Percentiles rank a stretch among this genome's conserved stretches.
phyloP scores from a whole-genome alignment of 2,888 invertebrate species.

The Pristionchus exspectatus region DNA sequence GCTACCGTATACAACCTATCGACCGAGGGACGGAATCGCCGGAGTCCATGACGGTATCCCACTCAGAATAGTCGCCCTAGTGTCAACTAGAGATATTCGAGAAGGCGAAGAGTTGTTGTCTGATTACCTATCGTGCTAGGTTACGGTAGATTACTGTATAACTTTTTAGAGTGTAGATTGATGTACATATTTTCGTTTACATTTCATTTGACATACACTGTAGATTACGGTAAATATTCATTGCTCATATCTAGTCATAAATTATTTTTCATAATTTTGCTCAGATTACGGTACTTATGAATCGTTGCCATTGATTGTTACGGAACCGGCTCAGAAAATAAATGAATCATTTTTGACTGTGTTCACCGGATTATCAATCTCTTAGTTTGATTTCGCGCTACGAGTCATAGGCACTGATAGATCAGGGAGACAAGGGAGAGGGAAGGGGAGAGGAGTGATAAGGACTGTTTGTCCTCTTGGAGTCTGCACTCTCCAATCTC shows the following conservation, averaged over 20 bases:
- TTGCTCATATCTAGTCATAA: background rate
- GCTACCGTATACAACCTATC: slow-evolving; percentile 48
- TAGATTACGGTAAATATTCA: slow-evolving; percentile 2
- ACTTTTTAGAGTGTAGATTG: background rate
- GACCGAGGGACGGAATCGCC: background rate
- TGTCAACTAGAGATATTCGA: slow-evolving; percentile 21
- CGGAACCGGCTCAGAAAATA: slow-evolving; percentile 7
- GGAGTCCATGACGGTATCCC: slow-evolving; percentile 32
- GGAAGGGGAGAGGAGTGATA: background rate
- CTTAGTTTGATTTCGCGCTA: background rate
- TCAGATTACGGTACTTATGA: background rate
- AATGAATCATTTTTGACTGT: slow-evolving; percentile 30
- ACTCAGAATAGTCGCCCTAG: slow-evolving; percentile 27
- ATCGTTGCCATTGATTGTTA: slow-evolving; percentile 14
- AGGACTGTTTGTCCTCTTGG: slow-evolving; percentile 17
- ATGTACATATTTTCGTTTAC: background rate
- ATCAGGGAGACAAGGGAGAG: background rate
- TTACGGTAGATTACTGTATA: background rate
- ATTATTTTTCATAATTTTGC: background rate
- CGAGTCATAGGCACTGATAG: background rate
- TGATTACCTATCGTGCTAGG: slow-evolving; percentile 33
- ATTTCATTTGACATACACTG: background rate
- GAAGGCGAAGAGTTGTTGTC: slow-evolving; percentile 45
- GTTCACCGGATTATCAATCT: slow-evolving; percentile 23
- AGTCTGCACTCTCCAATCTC: slow-evolving; percentile 34